These are phyloP conservation scores for Parapristionchus giblindavisi DNA, from an alignment of 2,888 invertebrate species.

Conservation along the genomic window DNA sequence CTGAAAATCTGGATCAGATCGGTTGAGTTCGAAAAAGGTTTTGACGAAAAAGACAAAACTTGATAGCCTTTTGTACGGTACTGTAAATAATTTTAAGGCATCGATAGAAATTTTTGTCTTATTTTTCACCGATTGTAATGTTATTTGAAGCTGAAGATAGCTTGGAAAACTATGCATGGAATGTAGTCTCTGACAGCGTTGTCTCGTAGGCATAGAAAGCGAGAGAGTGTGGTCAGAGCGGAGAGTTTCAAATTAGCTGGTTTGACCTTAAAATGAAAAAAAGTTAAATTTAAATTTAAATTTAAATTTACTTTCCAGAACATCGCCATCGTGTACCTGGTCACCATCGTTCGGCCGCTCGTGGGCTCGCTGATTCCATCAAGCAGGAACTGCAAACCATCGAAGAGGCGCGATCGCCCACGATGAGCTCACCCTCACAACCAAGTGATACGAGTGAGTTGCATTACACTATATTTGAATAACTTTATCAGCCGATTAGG, in stretches of 20 bases:
- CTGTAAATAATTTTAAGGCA: no score
- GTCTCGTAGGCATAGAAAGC: no score
- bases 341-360: conserved; percentile 5
- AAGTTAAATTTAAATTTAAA: no score
- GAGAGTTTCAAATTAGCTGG: no score
- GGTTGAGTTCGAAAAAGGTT: neutral
- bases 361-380: conserved; percentile 19
- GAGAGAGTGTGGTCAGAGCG: no score
- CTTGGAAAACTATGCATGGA: no score
- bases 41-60: neutral
- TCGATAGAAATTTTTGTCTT: no score
- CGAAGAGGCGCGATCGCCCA: conserved; percentile 12
- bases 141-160: no score
- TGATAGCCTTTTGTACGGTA: neutral
- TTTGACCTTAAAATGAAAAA: no score
- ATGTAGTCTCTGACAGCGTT: no score
- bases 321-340: conserved; percentile 21
- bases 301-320: conserved; percentile 19
- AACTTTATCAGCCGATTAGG: no score
- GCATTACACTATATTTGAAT: neutral
- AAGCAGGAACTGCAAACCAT: conserved; percentile 3
- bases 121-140: no score
- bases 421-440: conserved; percentile 20
- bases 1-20: neutral
- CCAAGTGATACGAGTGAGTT: conserved; percentile 18